Evolutionary conservation across 1,140 invertebrate species (phyloP).

Genomic region (Saccostrea echinata): DNA sequence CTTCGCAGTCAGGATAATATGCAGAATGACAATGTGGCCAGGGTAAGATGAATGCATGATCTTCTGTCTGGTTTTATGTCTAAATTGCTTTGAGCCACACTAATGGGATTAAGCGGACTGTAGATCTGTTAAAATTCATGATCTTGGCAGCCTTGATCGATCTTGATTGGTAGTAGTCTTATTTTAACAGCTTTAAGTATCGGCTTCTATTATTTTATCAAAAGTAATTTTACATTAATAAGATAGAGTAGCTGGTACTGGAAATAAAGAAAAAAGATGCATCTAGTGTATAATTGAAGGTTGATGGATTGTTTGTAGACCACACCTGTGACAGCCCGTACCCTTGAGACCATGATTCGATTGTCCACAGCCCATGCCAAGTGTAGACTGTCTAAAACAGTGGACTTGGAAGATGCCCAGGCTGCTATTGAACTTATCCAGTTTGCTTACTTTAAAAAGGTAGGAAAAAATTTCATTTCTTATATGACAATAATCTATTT

Average conservation of each 20-base stretch:
- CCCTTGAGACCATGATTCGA: slow-evolving; percentile 98
- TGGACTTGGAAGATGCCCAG: slow-evolving; percentile 91
- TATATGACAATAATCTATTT: not conserved
- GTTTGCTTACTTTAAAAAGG: slow-evolving; percentile 98
- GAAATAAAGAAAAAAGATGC: too few species aligned
- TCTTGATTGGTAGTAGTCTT: too few species aligned
- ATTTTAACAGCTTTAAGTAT: too few species aligned
- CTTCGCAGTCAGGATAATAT: slow-evolving; percentile 91
- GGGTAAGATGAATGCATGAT: slow-evolving; percentile 83
- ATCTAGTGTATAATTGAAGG: too few species aligned
- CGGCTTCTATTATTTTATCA: too few species aligned
- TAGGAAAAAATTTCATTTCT: slow-evolving; percentile 48
- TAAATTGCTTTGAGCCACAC: too few species aligned
- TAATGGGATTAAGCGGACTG: too few species aligned
- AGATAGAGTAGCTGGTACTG: too few species aligned
- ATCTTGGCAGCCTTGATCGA: too few species aligned
- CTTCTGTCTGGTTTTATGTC: not conserved
- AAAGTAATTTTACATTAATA: too few species aligned
- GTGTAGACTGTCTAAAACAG: slow-evolving; percentile 91
- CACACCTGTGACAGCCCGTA: slow-evolving; percentile 98
- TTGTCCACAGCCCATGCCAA: slow-evolving; percentile 99
- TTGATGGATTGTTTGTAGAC: slow-evolving; percentile 84
- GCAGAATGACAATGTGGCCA: slow-evolving; percentile 89
- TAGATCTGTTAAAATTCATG: too few species aligned
- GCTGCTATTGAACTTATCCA: slow-evolving; percentile 97